Base-by-base conservation (phyloP, 2,797 vertebrate genomes). In the Yasuhikotakia modesta region DNA sequence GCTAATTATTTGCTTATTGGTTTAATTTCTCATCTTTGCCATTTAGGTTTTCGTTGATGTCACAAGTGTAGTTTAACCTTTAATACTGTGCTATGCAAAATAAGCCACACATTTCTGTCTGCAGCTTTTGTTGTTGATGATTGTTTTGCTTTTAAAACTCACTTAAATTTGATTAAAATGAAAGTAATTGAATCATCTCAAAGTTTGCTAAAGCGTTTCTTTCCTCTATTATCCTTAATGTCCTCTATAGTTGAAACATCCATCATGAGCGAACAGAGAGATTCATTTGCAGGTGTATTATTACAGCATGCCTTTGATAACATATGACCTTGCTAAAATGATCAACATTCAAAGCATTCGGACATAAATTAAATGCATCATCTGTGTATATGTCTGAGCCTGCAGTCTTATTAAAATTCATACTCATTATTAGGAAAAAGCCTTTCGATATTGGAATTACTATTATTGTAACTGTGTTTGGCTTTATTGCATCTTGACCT, bases 241-340 rank as follows among this genome's bases (percentile, higher is more conserved):
- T 78, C 76, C 70, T 76, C 68, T 72, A 67, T n/a, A 17, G 39
- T 48, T 35, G 17, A 46, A 45, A 68, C 24, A 74, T 50, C 48
- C 45, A 70, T 81, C 63, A 73, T 48, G 7, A 27, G 52, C 63
- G 32, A 58, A 43, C 65, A 74, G 11, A 60, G 12, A 48, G 57
- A 50, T 32, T 19, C 69, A 48, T 22, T 71, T 64, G 30, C 58
- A 46, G 11, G 55, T 45, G 64, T 55, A 77, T 75, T 53, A 69
- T 66, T 55, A 60, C 22, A 48, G 35, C 55, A 64, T 70, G 24
- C 19, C 64, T 75, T 63, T 64, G 52, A 78, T 45, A 57, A 45
- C 57, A 39, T 53, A 48, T 69, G 68, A 83, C 74, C 73, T 76
- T 83, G 48, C 52, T 63, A 77, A 60, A 81, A 78, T 60, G 24